Evolutionary conservation across 1,140 invertebrate genomes (phyloP).

Genomic region (Macrobrachium nipponense): DNA sequence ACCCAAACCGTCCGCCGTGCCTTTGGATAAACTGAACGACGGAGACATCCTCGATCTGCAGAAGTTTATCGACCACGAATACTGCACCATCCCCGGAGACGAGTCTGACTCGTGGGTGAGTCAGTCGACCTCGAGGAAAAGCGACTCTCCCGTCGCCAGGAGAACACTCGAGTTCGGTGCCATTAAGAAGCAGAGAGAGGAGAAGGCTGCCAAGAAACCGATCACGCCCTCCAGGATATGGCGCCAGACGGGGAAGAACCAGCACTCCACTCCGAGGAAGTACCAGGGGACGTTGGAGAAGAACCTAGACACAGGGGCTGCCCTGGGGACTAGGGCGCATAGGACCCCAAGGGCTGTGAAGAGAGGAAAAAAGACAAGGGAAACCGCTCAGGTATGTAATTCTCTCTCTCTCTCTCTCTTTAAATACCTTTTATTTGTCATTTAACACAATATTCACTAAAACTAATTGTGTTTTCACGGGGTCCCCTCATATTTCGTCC

Average conservation of each 20-base stretch:
- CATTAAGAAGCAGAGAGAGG: not conserved
- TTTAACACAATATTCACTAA: not conserved
- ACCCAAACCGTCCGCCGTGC: slow-evolving; percentile 2
- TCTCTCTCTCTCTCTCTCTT: not conserved
- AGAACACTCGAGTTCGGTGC: slow-evolving; percentile 50
- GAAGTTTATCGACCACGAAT: slow-evolving; percentile 64
- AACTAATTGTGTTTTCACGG: too few relatives aligned
- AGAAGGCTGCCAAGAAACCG: not conserved
- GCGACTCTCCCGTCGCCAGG: slow-evolving; percentile 53
- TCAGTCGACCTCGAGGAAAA: slow-evolving; percentile 52
- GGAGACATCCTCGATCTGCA: slow-evolving; percentile 48
- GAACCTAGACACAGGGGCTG: slow-evolving; percentile 29
- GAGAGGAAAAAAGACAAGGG: slow-evolving; percentile 27
- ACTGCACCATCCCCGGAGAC: slow-evolving; percentile 63
- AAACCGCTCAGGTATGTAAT: not conserved
- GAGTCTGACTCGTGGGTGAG: slow-evolving; percentile 64
- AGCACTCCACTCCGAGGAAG: slow-evolving; percentile 53
- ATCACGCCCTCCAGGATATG: slow-evolving; percentile 54
- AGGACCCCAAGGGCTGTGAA: slow-evolving; percentile 52
- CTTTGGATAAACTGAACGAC: not conserved
- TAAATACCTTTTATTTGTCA: not conserved
- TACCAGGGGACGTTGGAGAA: slow-evolving; percentile 56
- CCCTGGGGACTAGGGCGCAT: slow-evolving; percentile 34
- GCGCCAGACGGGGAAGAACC: slow-evolving; percentile 43
- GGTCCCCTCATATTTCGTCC: too few relatives aligned